Base-by-base conservation (phyloP, 1,140 invertebrate species). In the Dryas iulia region DNA sequence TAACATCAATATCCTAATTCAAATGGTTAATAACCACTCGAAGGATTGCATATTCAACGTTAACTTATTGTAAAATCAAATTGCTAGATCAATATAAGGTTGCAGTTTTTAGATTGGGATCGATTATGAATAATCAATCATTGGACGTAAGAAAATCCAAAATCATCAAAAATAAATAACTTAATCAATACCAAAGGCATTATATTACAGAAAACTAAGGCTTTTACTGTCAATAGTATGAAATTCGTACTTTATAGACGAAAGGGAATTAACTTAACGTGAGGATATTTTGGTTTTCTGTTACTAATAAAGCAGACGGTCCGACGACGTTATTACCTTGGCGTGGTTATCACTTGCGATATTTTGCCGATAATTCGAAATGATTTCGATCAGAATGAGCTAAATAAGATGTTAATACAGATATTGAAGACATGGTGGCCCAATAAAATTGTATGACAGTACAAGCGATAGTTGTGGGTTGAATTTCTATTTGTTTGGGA, bases 301-400 rank as follows among this genome's bases (percentile, higher is more conserved):
- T 65, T 58, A 58, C 53, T 47, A 65, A 65, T 65, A 65, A 65
- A 65, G 18, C 23, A 31, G 47, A 26, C 56, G 33, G 33, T 47
- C 56, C 52, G 64, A 58, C 53, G 63, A 33, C 33, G 33, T 58
- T 65, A 58, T 65, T 58, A 39, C n/a, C 23, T 65, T 35, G 63
- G 25, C 33, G 39, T 65, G 26, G 63, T 58, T 59, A 59, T 28
- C 23, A 21, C 39, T 47, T 14, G 14, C 21, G 18, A 59, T 58
- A 65, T 21, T 23, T 12, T 47, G 12, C n/a, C 54, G 21, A 47
- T 65, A 57, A 58, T 35, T 35, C 31, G 33, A 58, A 28, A 24
- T 59, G 28, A 59, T 14, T 47, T 47, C 6, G 14, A 47, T n/a
- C 18, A 14, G 39, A 47, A 47, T 47, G 18, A 10, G 6, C 39